Evolutionary conservation across 2,113 vertebrate genomes (phyloP), one percentile per base, ranked within the genome.

Genomic region (Hylia prasina): DNA sequence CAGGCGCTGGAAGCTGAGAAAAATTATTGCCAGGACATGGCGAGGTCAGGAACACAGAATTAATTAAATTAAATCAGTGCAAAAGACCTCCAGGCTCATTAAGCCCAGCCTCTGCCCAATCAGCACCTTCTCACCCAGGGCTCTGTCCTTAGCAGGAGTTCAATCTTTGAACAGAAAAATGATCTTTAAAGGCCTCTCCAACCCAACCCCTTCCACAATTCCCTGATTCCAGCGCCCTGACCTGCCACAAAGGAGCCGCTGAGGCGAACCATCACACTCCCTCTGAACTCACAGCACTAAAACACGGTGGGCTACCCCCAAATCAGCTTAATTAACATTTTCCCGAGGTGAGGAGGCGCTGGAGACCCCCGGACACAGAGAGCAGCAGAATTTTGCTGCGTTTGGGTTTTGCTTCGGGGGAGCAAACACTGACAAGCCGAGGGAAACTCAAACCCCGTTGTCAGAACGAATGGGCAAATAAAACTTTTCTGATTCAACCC

Each of bases 251-350:
- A 69, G 37, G 27, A 45, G 30, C 27, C 50, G 6, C 20, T 6
- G 37, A 53, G 57, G 47, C 24, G 28, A 91, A 30, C 8, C 6
- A 6, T 13, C 11, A 0, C 21, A 0, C 9, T 7, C 6, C 0
- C 65, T 33, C 7, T 2, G 16, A 45, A 45, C 30, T 35, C 0
- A 12, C 9, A 73, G 64, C 40, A 0, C 40, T 17, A 15, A 63
- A 42, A 17, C 33, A 3, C 1, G 0, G 4, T 0, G 39, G 13
- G 11, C 63, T 5, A 17, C 27, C 56, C 44, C 58, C 27, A 16
- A 3, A 25, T 30, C 82, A 28, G 69, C 15, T 54, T 11, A 2
- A 25, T 28, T 13, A 8, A 22, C 7, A 20, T 57, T 45, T 58
- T 6, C 15, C 60, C 35, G 56, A 31, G 42, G 7, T 8, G 45